These are phyloP conservation scores for Tethya wilhelma DNA, from an alignment of 37 sponge, comb jelly and placozoan genomes.

Conservation along the genomic window DNA sequence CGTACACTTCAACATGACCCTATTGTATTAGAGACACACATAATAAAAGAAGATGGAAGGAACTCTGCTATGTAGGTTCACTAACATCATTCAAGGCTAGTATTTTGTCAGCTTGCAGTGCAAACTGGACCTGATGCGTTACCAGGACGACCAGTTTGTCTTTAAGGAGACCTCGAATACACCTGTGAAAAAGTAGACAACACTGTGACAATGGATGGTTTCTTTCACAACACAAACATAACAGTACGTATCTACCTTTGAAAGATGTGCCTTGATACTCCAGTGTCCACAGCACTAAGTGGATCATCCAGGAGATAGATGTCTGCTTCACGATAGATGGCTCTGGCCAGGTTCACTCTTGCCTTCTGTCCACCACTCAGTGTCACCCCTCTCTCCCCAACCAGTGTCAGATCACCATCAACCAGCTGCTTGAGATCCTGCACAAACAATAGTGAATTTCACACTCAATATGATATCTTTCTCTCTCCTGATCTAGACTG, in stretches of 20 bases:
- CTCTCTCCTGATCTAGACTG: not conserved
- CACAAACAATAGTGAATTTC: too few relatives aligned
- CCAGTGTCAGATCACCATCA: slow-evolving; percentile 84
- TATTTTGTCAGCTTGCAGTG: slow-evolving; percentile 67
- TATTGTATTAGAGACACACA: not conserved
- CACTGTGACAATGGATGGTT: not conserved
- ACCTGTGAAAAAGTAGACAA: not conserved
- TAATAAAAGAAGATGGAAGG: not conserved
- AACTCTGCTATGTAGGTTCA: not conserved
- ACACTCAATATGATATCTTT: not conserved
- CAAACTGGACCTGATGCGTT: slow-evolving; percentile 89
- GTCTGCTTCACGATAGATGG: slow-evolving; percentile 77
- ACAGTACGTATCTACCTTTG: slow-evolving; percentile 41
- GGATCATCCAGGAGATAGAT: slow-evolving; percentile 88
- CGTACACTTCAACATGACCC: slow-evolving; percentile 32
- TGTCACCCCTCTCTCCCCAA: slow-evolving; percentile 92
- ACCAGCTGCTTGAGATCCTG: slow-evolving; percentile 75
- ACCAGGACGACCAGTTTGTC: slow-evolving; percentile 64
- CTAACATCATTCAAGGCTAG: slow-evolving; percentile 81
- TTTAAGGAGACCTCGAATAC: slow-evolving; percentile 59
- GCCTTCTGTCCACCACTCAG: slow-evolving; percentile 98
- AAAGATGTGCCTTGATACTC: slow-evolving; percentile 75
- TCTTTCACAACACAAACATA: too few relatives aligned
- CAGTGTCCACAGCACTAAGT: slow-evolving; percentile 87
- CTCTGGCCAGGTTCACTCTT: slow-evolving; percentile 89